A percentile compares a stretch with the other conserved stretches of the same genome.
These are phyloP conservation scores for Coregonus ussuriensis DNA, from an alignment of 2,797 vertebrate genomes.

Conservation along the genomic window DNA sequence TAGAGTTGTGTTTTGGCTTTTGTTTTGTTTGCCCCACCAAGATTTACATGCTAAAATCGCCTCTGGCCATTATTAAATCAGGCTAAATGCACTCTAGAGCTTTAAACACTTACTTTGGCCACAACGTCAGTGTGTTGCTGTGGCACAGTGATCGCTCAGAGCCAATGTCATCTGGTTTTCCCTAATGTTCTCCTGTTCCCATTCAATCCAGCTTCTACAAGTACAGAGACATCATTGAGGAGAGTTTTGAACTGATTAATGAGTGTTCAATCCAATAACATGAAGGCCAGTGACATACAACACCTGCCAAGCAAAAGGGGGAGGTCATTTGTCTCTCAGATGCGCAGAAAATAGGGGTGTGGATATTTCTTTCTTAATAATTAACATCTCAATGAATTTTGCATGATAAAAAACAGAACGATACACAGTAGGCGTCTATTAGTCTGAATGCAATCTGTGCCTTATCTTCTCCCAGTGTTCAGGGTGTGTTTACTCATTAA, in stretches of 20 bases:
- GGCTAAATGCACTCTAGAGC: not conserved
- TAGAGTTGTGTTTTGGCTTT: no score
- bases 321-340: constrained; percentile 5
- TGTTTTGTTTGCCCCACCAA: no score
- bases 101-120: no score
- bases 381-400: not conserved
- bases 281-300: not conserved
- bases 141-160: no score
- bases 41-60: no score
- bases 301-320: not conserved
- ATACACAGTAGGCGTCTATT: not conserved
- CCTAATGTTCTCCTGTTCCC: not conserved
- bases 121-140: no score
- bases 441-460: not conserved
- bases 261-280: not conserved
- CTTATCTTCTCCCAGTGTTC: constrained; percentile 1
- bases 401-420: not conserved
- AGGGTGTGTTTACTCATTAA: not conserved
- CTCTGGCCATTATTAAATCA: not conserved
- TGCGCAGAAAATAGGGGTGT: not conserved
- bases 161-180: no score
- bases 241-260: not conserved
- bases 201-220: not conserved
- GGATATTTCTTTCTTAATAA: not conserved
- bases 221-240: not conserved